These are phyloP conservation scores for Capreolus pygargus DNA, from an alignment of 2,113 vertebrate genomes.

Conservation along the genomic window DNA sequence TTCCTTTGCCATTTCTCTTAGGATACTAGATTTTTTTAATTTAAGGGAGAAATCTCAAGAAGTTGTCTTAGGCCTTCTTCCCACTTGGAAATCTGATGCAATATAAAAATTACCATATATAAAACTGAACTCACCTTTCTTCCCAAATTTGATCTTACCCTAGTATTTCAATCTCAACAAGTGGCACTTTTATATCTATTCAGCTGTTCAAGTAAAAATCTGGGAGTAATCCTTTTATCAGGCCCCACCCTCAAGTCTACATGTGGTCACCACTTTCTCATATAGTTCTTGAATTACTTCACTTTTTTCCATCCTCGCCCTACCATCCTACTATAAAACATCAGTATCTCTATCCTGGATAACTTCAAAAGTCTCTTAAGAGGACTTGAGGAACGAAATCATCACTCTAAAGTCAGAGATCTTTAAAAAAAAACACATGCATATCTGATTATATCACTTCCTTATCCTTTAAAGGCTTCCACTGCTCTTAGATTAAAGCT, in stretches of 20 bases:
- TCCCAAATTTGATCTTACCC: not conserved
- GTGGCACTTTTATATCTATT: not conserved
- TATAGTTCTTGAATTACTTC: not conserved
- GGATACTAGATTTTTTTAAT: not conserved
- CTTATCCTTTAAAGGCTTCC: not conserved
- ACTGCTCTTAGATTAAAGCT: not conserved
- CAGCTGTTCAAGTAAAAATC: not conserved
- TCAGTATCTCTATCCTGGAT: not conserved
- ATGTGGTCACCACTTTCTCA: not conserved
- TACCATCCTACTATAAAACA: not conserved
- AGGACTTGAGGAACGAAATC: not conserved
- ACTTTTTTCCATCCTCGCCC: not conserved
- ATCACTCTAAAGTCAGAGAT: not conserved
- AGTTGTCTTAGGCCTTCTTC: not conserved
- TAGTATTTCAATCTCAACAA: not conserved
- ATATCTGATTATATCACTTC: not conserved
- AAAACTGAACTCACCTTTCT: slow-evolving; percentile 10
- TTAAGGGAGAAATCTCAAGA: not conserved
- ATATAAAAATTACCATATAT: not conserved
- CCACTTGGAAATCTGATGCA: not conserved
- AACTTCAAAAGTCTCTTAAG: not conserved
- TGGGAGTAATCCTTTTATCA: not conserved
- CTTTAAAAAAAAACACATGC: not conserved
- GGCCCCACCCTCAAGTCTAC: not conserved
- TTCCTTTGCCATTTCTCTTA: not conserved